Evolutionary conservation across 92 coral and sea anemone genomes (phyloP), one percentile per base, ranked within the genome.

Genomic region (Phenganax marumi): DNA sequence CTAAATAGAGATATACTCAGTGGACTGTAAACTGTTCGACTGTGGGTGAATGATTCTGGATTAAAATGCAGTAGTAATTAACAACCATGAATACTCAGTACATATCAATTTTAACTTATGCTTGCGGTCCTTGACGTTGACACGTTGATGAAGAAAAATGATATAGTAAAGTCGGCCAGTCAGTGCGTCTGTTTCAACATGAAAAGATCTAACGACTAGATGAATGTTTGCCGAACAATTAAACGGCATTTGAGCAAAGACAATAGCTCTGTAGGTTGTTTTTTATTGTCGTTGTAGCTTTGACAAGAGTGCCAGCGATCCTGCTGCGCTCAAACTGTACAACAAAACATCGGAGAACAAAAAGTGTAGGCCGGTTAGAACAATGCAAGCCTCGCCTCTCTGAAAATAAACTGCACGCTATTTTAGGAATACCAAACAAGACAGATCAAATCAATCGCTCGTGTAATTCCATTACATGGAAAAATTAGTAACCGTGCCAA

Each of bases 221-320:
- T 25, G 11, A 46, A 16, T 66, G 72, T 66, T 66, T 66, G 72
- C 48, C 72, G 24, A 78, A 78, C 83, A 62, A 78, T 78, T 78
- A 61, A 61, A 78, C 83, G 83, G 83, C 68, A 61, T 78, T 78
- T 78, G 72, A n/a, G 56, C 26, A 50, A 3, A 73, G 24, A 78
- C 83, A 78, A 78, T 47, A 23, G 51, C 54, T 12, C 19, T 1
- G 83, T 33, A 14, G 53, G 83, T 13, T 62, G 50, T 78, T 62
- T 62, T 78, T 63, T 65, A 78, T 78, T 60, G 83, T 63, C 83
- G 47, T 78, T 78, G 83, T 78, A 2, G 23, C 21, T 10, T 14
- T 25, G 73, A 56, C 73, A 78, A 72, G 17, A 78, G 50, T 33
- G 43, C 43, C 43, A 33, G 43, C 43, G 43, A 33, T 33, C 72